A percentile compares a stretch with the other conserved stretches of the same genome.
Evolutionary conservation across 2,888 invertebrate genomes (phyloP).

Genomic region (Agrochola macilenta): DNA sequence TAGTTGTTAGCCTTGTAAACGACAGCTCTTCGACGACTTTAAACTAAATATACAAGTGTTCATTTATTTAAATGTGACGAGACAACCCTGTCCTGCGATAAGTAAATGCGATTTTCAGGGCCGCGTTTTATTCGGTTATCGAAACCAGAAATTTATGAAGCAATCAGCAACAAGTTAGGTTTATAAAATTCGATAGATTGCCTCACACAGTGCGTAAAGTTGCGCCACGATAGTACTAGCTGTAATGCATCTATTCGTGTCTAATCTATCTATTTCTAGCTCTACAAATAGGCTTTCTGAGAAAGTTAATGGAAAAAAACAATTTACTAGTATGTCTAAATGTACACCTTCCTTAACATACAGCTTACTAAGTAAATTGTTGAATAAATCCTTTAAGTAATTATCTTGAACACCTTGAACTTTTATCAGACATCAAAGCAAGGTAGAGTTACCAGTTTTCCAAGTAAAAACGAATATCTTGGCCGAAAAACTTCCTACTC

Average conservation of each 20-base stretch:
- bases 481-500: background rate
- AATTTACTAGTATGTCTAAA: slow-evolving; percentile 19
- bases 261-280: slow-evolving; percentile 71
- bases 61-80: slow-evolving; percentile 83
- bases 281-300: slow-evolving; percentile 49
- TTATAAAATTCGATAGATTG: slow-evolving; percentile 58
- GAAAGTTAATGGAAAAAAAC: slow-evolving; percentile 32
- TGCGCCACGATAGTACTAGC: slow-evolving; percentile 69
- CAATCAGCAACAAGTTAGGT: slow-evolving; percentile 26
- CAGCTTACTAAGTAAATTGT: no score
- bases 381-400: no score
- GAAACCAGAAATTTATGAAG: slow-evolving; percentile 57
- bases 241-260: slow-evolving; percentile 69
- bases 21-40: slow-evolving; percentile 75
- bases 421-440: background rate
- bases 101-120: slow-evolving; percentile 82
- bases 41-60: slow-evolving; percentile 79
- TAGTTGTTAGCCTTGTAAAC: slow-evolving; percentile 85
- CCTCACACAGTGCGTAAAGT: slow-evolving; percentile 61
- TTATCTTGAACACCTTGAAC: background rate
- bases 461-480: background rate
- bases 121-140: slow-evolving; percentile 66
- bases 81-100: slow-evolving; percentile 79
- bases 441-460: slow-evolving; percentile 1
- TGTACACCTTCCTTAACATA: background rate